phyloP scores from a whole-genome alignment of 1,140 invertebrate genomes.

The Patella vulgata region DNA sequence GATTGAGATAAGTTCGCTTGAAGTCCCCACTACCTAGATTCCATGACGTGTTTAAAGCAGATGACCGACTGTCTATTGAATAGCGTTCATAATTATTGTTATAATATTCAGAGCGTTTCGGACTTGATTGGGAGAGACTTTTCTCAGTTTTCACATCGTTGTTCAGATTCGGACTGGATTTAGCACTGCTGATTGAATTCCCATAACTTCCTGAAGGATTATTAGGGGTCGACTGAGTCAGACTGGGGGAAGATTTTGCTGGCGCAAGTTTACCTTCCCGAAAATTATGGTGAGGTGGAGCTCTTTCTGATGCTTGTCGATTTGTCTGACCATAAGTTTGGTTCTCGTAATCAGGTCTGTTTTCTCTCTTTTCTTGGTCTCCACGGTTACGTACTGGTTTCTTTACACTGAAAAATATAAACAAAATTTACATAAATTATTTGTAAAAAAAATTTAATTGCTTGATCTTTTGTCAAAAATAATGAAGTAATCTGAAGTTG shows the following conservation, averaged over 20 bases:
- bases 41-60: conserved; percentile 4
- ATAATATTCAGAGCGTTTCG: conserved; percentile 14
- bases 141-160: conserved; percentile 32
- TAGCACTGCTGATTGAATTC: conserved; percentile 12
- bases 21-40: not conserved
- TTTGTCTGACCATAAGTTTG: too few relatives aligned
- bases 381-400: too few relatives aligned
- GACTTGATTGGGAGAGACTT: conserved; percentile 18
- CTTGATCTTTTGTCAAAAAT: too few relatives aligned
- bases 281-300: conserved; percentile 8
- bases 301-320: not conserved
- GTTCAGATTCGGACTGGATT: conserved; percentile 45
- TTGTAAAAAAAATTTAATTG: too few relatives aligned
- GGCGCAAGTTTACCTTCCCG: conserved; percentile 33
- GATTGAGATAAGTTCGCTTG: not conserved
- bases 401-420: too few relatives aligned
- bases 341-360: too few relatives aligned
- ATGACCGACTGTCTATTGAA: conserved; percentile 1
- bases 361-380: too few relatives aligned
- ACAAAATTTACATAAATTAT: too few relatives aligned
- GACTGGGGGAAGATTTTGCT: conserved; percentile 46
- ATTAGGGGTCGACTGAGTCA: conserved; percentile 24
- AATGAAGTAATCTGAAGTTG: too few relatives aligned
- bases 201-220: not conserved
- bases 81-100: not conserved